A percentile compares a stretch with the other conserved stretches of the same genome.
Evolutionary conservation across 1,140 invertebrate species (phyloP).

Genomic region (Diploscapter pachys): DNA sequence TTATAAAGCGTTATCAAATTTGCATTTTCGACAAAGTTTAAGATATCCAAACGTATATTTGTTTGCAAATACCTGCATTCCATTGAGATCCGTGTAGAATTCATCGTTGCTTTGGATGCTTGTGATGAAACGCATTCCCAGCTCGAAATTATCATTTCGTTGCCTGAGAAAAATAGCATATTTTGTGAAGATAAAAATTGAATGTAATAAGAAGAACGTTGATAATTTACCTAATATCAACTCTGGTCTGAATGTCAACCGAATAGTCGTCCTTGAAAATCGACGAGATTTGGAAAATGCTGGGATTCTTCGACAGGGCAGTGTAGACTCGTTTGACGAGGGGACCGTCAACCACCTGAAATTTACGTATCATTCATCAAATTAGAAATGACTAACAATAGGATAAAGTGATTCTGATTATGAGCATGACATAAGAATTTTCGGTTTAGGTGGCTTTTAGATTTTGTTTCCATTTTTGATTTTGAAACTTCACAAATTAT

Average conservation of each 20-base stretch:
- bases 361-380: no score
- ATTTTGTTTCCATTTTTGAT: no score
- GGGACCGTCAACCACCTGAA: constrained; percentile 71
- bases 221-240: constrained; percentile 62
- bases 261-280: constrained; percentile 65
- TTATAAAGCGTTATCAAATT: background rate
- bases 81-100: constrained; percentile 91
- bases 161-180: background rate
- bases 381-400: no score
- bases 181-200: background rate
- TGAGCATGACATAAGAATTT: no score
- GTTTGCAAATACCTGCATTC: constrained; percentile 75
- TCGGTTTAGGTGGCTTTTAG: no score
- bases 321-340: constrained; percentile 77
- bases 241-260: constrained; percentile 39
- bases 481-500: no score
- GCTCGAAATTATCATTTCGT: constrained; percentile 16
- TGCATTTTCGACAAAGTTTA: background rate
- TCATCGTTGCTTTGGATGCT: constrained; percentile 65
- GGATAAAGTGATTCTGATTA: no score
- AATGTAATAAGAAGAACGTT: background rate
- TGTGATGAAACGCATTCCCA: constrained; percentile 69
- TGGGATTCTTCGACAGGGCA: constrained; percentile 59
- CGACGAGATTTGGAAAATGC: constrained; percentile 71
- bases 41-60: constrained; percentile 19